These are phyloP conservation scores for Exaiptasia diaphana DNA, from an alignment of 64 coral and sea anemone species.

Conservation along the genomic window DNA sequence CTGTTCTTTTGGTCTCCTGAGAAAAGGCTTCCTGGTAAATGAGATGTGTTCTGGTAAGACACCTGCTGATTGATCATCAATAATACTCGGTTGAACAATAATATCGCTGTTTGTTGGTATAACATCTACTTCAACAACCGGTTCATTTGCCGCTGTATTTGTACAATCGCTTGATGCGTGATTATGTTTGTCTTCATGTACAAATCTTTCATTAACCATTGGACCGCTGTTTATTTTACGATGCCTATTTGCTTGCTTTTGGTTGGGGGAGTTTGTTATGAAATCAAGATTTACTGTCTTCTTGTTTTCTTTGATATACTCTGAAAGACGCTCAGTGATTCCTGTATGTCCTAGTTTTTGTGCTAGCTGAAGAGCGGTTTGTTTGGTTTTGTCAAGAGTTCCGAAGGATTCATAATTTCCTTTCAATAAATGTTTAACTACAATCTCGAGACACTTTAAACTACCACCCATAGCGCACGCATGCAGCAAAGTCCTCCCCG, in stretches of 20 bases:
- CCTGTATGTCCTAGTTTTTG: constrained; percentile 47
- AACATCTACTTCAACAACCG: too few relatives aligned
- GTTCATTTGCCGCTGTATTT: too few relatives aligned
- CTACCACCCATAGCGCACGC: constrained; percentile 54
- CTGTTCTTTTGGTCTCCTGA: too few relatives aligned
- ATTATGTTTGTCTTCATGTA: constrained; percentile 2
- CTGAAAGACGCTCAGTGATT: constrained; percentile 38
- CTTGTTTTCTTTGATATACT: constrained; percentile 23
- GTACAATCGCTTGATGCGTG: neutral
- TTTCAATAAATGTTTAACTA: constrained; percentile 57
- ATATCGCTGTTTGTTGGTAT: too few relatives aligned
- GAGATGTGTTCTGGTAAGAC: too few relatives aligned
- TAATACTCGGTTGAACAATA: too few relatives aligned
- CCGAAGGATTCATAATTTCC: constrained; percentile 40
- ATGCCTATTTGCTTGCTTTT: constrained; percentile 10
- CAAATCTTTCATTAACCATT: constrained; percentile 14
- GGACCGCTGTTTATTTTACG: constrained; percentile 5
- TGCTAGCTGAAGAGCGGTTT: constrained; percentile 64
- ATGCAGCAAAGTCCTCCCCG: constrained; percentile 66
- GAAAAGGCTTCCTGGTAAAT: too few relatives aligned
- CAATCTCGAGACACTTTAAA: constrained; percentile 43
- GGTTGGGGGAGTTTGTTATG: neutral
- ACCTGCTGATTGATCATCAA: too few relatives aligned
- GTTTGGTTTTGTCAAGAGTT: constrained; percentile 51
- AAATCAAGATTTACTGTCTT: neutral